phyloP scores from a whole-genome alignment of 2,888 invertebrate genomes.

The Drosophila pseudotakahashii region DNA sequence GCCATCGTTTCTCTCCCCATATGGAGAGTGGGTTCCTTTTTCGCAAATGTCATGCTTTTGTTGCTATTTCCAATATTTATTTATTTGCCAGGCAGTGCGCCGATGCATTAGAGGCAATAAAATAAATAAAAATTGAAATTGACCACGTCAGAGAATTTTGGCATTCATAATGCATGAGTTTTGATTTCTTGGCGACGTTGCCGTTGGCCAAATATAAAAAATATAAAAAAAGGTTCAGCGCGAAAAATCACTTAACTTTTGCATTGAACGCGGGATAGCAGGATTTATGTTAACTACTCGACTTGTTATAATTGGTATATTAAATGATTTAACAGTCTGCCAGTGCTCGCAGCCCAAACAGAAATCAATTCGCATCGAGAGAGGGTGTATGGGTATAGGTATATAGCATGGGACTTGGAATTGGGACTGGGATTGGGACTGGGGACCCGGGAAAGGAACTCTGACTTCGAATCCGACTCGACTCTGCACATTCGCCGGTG shows the following conservation, averaged over 20 bases:
- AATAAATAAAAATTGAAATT: slow-evolving; percentile 80
- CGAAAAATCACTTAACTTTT: slow-evolving; percentile 70
- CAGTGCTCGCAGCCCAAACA: slow-evolving; percentile 71
- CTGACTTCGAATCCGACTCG: slow-evolving; percentile 29
- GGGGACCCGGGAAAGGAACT: slow-evolving; percentile 52
- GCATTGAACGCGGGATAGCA: slow-evolving; percentile 58
- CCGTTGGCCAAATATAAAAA: slow-evolving; percentile 31
- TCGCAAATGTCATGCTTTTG: slow-evolving; percentile 63
- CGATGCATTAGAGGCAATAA: slow-evolving; percentile 78
- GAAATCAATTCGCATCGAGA: slow-evolving; percentile 70
- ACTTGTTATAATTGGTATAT: slow-evolving; percentile 84
- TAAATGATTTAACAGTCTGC: slow-evolving; percentile 83
- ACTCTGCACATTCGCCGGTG: slow-evolving; percentile 30
- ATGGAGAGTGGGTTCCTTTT: slow-evolving; percentile 67
- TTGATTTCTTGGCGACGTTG: slow-evolving; percentile 74
- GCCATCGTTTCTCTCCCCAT: slow-evolving; percentile 36
- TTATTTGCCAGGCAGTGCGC: slow-evolving; percentile 73
- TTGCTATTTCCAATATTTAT: slow-evolving; percentile 69
- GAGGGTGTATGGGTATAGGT: slow-evolving; percentile 48
- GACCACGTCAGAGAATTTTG: slow-evolving; percentile 79
- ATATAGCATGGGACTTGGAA: slow-evolving; percentile 49
- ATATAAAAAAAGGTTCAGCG: slow-evolving; percentile 53
- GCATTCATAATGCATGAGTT: slow-evolving; percentile 82
- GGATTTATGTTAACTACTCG: slow-evolving; percentile 84
- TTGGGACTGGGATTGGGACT: slow-evolving; percentile 20